Conservation (phyloP, 2,797 vertebrate genomes). For the Sternotherus odoratus region DNA sequence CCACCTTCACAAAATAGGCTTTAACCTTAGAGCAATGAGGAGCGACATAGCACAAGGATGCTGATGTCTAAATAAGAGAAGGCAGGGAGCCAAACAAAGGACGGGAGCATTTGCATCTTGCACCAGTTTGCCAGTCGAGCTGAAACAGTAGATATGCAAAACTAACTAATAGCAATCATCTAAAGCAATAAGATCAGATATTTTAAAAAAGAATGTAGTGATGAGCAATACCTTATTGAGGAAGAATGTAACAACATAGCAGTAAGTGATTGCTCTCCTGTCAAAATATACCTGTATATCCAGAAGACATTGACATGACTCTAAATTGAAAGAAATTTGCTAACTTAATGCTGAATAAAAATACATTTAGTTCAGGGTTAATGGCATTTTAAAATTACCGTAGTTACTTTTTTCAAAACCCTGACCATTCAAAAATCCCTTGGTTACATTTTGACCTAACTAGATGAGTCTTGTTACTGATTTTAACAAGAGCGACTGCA, state of each 20-base stretch:
- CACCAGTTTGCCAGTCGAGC: slow-evolving; percentile 20
- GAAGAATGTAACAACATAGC: not conserved
- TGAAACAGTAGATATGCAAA: slow-evolving; percentile 37
- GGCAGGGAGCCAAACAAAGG: slow-evolving; percentile 53
- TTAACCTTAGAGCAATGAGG: slow-evolving; percentile 66
- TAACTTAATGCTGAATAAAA: not conserved
- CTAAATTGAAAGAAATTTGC: not conserved
- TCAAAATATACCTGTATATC: not conserved
- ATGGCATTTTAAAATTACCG: slow-evolving; percentile 45
- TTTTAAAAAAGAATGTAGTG: slow-evolving; percentile 38
- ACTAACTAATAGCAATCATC: slow-evolving; percentile 4
- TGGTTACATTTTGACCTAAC: slow-evolving; percentile 36
- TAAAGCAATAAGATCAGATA: not conserved
- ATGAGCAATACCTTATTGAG: not conserved
- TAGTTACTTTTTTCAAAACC: not conserved
- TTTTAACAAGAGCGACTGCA: slow-evolving; percentile 8
- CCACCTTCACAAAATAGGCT: slow-evolving; percentile 68
- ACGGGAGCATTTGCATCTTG: not conserved
- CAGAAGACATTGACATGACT: not conserved
- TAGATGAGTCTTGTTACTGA: slow-evolving; percentile 1
- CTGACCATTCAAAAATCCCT: slow-evolving; percentile 32
- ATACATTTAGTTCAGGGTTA: not conserved
- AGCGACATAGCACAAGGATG: slow-evolving; percentile 44
- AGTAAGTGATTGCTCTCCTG: not conserved
- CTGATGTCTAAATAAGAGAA: slow-evolving; percentile 69